A percentile compares a stretch with the other conserved stretches of the same genome.
phyloP scores from a whole-genome alignment of 2,888 invertebrate genomes.

The Gymnoscelis rufifasciata region DNA sequence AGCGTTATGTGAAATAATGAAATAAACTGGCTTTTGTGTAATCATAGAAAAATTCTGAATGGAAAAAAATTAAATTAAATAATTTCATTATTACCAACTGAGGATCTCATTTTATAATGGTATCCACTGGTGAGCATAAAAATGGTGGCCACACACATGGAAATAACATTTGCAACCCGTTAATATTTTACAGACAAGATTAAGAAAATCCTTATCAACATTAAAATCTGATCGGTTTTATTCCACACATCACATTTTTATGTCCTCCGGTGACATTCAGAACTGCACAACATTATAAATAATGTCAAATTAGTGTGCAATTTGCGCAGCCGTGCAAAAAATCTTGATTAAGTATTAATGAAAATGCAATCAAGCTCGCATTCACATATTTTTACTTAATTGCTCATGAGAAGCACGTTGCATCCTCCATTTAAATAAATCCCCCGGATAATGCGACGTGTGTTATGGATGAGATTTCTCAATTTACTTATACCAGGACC shows the following conservation, averaged over 20 bases:
- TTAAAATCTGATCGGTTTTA: too few species aligned
- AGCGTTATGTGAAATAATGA: too few species aligned
- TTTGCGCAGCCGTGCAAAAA: conserved; percentile 34
- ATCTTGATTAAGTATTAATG: conserved; percentile 41
- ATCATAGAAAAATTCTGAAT: too few species aligned
- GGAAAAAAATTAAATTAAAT: too few species aligned
- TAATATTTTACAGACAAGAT: too few species aligned
- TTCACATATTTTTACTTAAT: conserved; percentile 45
- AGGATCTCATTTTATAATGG: too few species aligned
- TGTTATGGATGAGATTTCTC: conserved; percentile 42
- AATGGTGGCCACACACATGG: too few species aligned
- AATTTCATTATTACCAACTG: too few species aligned
- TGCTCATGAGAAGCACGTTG: conserved; percentile 34
- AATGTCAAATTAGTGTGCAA: conserved; percentile 37
- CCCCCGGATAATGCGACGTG: conserved; percentile 43
- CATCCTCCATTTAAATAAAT: conserved; percentile 48
- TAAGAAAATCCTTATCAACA: too few species aligned
- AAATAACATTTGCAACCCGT: too few species aligned
- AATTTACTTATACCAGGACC: conserved; percentile 41
- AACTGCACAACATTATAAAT: conserved; percentile 18
- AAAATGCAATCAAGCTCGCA: conserved; percentile 48
- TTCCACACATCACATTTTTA: conserved; percentile 7
- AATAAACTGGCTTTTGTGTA: too few species aligned
- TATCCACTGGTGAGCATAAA: too few species aligned
- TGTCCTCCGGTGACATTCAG: conserved; percentile 16